These are phyloP conservation scores for Melanotaenia trifasciata DNA, from an alignment of 2,797 vertebrate genomes.

Conservation along the genomic window DNA sequence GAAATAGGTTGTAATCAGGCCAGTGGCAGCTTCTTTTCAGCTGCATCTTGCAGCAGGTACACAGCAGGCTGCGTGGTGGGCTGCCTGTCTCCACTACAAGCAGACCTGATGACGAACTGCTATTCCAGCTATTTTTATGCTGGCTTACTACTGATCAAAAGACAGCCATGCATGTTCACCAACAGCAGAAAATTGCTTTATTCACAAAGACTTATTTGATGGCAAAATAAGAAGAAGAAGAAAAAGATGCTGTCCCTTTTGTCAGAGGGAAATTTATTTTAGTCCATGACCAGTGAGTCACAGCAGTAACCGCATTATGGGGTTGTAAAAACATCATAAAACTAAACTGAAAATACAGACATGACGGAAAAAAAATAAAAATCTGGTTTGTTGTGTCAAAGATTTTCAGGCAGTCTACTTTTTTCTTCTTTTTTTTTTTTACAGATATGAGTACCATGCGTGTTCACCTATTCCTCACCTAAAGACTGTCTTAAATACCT, in stretches of 20 bases:
- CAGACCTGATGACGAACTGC: slow-evolving; percentile 61
- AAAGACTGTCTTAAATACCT: slow-evolving; percentile 28
- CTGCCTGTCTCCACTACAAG: slow-evolving; percentile 36
- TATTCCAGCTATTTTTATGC: slow-evolving; percentile 68
- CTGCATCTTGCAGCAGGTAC: slow-evolving; percentile 60
- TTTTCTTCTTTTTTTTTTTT: slow-evolving; percentile 10
- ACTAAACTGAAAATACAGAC: slow-evolving; percentile 60
- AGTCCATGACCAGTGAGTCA: slow-evolving; percentile 51
- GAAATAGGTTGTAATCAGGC: slow-evolving; percentile 65
- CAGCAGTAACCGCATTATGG: slow-evolving; percentile 31
- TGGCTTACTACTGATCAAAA: slow-evolving; percentile 60
- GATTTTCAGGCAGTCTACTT: slow-evolving; percentile 20
- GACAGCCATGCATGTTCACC: slow-evolving; percentile 25
- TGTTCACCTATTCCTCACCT: slow-evolving; percentile 33
- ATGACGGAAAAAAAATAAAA: slow-evolving; percentile 35
- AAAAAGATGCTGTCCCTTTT: slow-evolving; percentile 19
- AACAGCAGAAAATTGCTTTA: slow-evolving; percentile 36
- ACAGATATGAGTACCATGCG: neutral
- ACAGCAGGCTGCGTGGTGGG: slow-evolving; percentile 51
- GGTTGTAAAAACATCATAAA: slow-evolving; percentile 58
- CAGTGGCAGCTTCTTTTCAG: slow-evolving; percentile 54
- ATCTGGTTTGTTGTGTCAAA: slow-evolving; percentile 28
- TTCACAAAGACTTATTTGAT: slow-evolving; percentile 29
- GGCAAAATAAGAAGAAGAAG: slow-evolving; percentile 12
- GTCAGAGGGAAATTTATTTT: slow-evolving; percentile 55